Percentiles rank a stretch among this genome's conserved stretches.
These are phyloP conservation scores for Pollenia angustigena DNA, from an alignment of 2,888 invertebrate genomes.

Conservation along the genomic window DNA sequence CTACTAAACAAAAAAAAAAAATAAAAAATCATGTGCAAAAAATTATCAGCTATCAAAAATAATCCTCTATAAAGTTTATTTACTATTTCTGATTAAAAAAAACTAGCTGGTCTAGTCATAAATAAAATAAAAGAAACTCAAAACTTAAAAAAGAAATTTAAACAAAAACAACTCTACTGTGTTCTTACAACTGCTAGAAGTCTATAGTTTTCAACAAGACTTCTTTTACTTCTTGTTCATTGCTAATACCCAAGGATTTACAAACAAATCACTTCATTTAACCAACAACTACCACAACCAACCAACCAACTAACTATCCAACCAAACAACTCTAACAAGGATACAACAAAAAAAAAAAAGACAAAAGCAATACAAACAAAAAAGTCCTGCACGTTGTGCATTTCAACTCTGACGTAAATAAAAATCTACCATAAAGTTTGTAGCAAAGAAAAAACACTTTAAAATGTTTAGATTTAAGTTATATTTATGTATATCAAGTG, in stretches of 20 bases:
- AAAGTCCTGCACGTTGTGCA: conserved; percentile 53
- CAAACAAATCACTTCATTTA: conserved; percentile 70
- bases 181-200: conserved; percentile 21
- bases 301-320: conserved; percentile 38
- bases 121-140: background rate
- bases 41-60: conserved; percentile 3
- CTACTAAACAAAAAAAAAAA: background rate
- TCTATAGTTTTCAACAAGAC: conserved; percentile 38
- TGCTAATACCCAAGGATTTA: conserved; percentile 51
- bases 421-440: conserved; percentile 32
- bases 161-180: conserved; percentile 21
- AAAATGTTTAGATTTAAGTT: conserved; percentile 46
- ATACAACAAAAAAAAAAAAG: conserved; percentile 28
- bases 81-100: background rate
- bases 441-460: conserved; percentile 19
- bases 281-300: conserved; percentile 40
- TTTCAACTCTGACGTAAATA: conserved; percentile 60
- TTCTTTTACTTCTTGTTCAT: conserved; percentile 23
- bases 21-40: conserved; percentile 12
- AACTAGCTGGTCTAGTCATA: conserved; percentile 67
- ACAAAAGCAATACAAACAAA: conserved; percentile 14
- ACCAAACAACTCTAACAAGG: conserved; percentile 40
- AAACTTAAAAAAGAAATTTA: conserved; percentile 7
- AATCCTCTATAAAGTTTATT: conserved; percentile 2
- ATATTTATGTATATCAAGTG: conserved; percentile 26